A percentile compares a stretch with the other conserved stretches of the same genome.
Evolutionary conservation across 2,888 invertebrate genomes (phyloP).

Genomic region (Lycia hirtaria): DNA sequence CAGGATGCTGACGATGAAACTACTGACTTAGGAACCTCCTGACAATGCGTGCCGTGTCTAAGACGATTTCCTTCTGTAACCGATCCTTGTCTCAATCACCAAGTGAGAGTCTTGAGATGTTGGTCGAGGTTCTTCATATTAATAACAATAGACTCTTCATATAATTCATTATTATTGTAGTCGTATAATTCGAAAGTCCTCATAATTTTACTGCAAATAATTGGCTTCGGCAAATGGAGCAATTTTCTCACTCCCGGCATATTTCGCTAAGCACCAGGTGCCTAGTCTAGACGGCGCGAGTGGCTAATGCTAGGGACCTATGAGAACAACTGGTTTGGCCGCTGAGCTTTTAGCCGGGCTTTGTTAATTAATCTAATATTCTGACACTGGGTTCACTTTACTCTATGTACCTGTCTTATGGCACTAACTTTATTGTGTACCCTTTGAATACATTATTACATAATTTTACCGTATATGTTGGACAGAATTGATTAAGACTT

Average conservation of each 20-base stretch:
- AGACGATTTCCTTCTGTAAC: too few species aligned
- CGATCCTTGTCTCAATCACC: too few species aligned
- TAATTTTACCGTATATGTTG: too few species aligned
- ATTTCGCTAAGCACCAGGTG: conserved; percentile 16
- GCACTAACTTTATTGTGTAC: conserved; percentile 22
- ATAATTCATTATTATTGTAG: background rate
- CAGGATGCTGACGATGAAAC: too few species aligned
- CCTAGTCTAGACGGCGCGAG: background rate
- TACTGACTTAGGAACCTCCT: too few species aligned
- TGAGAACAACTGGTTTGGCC: conserved; percentile 31
- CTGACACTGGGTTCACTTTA: conserved; percentile 25
- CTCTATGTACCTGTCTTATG: background rate
- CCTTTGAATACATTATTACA: too few species aligned
- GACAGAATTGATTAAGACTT: too few species aligned
- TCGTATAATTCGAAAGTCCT: conserved; percentile 4
- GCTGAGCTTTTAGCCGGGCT: conserved; percentile 29
- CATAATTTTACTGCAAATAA: conserved; percentile 12
- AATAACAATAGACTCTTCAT: too few species aligned
- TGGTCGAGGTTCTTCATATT: too few species aligned
- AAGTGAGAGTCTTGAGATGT: too few species aligned
- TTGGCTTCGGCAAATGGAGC: too few species aligned
- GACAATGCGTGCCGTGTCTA: too few species aligned
- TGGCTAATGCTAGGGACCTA: conserved; percentile 11
- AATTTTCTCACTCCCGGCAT: conserved; percentile 18
- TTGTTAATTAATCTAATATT: conserved; percentile 38